These are phyloP conservation scores for Lanius collurio DNA, from an alignment of 2,113 vertebrate species.

Conservation along the genomic window DNA sequence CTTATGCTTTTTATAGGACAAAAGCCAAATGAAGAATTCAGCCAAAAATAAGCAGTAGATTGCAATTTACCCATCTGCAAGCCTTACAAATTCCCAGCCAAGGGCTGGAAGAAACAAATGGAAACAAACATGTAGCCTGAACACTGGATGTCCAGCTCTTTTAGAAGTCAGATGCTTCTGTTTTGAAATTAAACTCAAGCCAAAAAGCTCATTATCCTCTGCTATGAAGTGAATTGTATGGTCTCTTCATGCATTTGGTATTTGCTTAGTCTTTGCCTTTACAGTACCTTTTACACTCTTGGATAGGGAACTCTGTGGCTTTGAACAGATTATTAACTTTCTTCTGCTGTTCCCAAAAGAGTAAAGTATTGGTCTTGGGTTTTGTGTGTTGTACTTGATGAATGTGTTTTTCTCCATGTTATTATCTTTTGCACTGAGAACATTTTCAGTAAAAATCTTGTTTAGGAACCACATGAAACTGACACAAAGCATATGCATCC, in stretches of 20 bases:
- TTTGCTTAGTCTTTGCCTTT: background rate
- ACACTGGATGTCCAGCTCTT: background rate
- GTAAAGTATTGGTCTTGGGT: background rate
- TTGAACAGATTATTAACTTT: slow-evolving; percentile 48
- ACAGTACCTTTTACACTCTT: background rate
- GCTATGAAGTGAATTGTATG: background rate
- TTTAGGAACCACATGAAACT: slow-evolving; percentile 64
- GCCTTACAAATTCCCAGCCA: background rate
- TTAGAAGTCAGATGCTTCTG: background rate
- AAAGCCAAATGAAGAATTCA: background rate
- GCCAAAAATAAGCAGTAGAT: background rate
- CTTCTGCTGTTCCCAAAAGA: slow-evolving; percentile 24
- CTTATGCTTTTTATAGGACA: background rate
- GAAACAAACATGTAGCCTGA: background rate
- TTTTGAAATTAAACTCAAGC: background rate
- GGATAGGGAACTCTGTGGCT: background rate
- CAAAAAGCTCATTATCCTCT: background rate
- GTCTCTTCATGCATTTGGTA: background rate
- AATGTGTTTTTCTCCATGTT: slow-evolving; percentile 40
- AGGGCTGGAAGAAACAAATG: background rate
- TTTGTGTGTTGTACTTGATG: slow-evolving; percentile 30
- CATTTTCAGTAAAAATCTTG: slow-evolving; percentile 70
- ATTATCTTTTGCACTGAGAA: slow-evolving; percentile 50
- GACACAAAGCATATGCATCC: slow-evolving; percentile 54
- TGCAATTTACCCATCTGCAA: background rate